Evolutionary conservation across 2,888 invertebrate genomes (phyloP), one percentile per base, ranked within the genome.

Genomic region (Formica aserva): DNA sequence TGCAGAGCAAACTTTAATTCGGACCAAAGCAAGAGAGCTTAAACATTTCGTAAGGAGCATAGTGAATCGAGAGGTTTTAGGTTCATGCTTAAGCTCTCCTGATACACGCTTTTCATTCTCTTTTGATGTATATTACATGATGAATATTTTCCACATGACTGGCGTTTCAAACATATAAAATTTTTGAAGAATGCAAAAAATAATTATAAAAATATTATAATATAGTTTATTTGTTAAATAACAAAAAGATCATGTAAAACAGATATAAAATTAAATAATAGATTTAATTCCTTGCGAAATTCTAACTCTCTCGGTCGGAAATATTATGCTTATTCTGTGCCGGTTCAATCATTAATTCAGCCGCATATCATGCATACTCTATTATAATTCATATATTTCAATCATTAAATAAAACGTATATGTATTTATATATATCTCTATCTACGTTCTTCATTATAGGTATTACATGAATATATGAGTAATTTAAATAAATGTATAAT

Each of bases 1-100:
- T 41, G 52, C 15, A 26, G 22, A 69, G 13, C 45, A 2, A 75
- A 82, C 57, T 81, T 84, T 81, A 84, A 84, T 81, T 52, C 52
- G 38, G 41, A 13, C 38, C 45, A 55, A 78, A 77, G 66, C 62
- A 52, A 48, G 29, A 60, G 52, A 62, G 66, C 62, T 77, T 83
- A 35, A 77, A 48, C 52, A 77, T 77, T 67, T 65, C 60, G 60
- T 22, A 72, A 72, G 22, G 22, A 69, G 11, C n/a, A 38, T 22
- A 6, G 3, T 66, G 55, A 55, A 69, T 52, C 41, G 67, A 83
- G 8, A 74, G 75, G 6, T 82, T 81, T 82, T 62, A 57, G 15
- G 8, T 55, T 55, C 3, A 5, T 5, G 52, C 18, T 69, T 65
- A 45, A 78, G 57, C 26, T 57, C 26, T n/a, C 8, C 18, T n/a